phyloP scores from a whole-genome alignment of 2,797 vertebrate species.

The Danio albolineatus region DNA sequence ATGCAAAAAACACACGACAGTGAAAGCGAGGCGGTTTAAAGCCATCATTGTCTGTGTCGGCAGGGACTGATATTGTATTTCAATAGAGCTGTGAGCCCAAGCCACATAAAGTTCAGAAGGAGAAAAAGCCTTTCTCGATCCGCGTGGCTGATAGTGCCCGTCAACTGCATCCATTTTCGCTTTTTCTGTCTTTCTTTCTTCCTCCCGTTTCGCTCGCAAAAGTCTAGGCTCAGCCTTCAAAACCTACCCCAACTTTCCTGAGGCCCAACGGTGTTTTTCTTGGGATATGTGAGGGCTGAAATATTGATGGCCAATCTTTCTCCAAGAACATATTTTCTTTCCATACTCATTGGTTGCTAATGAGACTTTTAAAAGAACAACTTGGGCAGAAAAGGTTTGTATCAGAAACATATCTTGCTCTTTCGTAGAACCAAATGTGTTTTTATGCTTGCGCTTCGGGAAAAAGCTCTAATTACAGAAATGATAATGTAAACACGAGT shows the following conservation, averaged over 20 bases:
- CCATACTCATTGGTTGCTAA: slow-evolving; percentile 45
- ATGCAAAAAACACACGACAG: slow-evolving; percentile 41
- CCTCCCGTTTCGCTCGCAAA: slow-evolving; percentile 28
- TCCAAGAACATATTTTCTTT: slow-evolving; percentile 48
- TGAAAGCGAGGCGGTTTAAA: slow-evolving; percentile 37
- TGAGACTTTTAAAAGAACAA: slow-evolving; percentile 24
- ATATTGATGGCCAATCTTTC: slow-evolving; percentile 49
- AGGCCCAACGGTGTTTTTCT: slow-evolving; percentile 54
- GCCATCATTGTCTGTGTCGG: slow-evolving; percentile 44
- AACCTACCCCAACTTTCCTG: slow-evolving; percentile 29
- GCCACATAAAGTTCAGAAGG: slow-evolving; percentile 31
- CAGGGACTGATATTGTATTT: slow-evolving; percentile 56
- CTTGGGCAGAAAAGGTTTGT: background rate
- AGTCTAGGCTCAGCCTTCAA: slow-evolving; percentile 36
- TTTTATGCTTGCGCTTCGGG: slow-evolving; percentile 28
- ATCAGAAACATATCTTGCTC: background rate
- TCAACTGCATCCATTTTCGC: slow-evolving; percentile 46
- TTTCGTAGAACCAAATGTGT: slow-evolving; percentile 1
- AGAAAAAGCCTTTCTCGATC: slow-evolving; percentile 49
- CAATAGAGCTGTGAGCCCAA: slow-evolving; percentile 42
- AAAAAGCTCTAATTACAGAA: slow-evolving; percentile 53
- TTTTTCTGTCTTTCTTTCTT: slow-evolving; percentile 36
- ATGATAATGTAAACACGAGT: slow-evolving; percentile 68
- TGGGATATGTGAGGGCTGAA: slow-evolving; percentile 44
- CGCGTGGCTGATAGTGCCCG: slow-evolving; percentile 50